Conservation (phyloP, 2,888 invertebrate genomes). For the Drosophila yooni region DNA sequence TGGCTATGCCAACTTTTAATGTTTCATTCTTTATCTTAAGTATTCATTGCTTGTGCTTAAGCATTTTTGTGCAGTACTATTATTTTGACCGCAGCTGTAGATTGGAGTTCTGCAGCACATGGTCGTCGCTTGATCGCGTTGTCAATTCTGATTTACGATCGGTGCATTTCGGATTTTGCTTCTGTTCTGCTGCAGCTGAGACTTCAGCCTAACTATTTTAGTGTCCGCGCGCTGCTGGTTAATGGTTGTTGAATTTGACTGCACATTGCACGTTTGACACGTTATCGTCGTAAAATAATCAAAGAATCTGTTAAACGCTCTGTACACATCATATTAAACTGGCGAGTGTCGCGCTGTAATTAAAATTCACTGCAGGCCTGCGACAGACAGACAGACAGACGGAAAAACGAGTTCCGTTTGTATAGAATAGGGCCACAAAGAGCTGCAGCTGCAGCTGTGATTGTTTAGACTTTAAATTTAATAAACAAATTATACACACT, state of each 20-base stretch:
- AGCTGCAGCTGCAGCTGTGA: slow-evolving; percentile 25
- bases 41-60: neutral
- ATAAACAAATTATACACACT: neutral
- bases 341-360: slow-evolving; percentile 26
- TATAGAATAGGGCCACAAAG: slow-evolving; percentile 16
- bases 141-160: neutral
- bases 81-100: neutral
- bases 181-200: neutral
- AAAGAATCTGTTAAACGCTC: slow-evolving; percentile 69
- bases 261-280: slow-evolving; percentile 52
- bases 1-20: neutral
- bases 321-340: slow-evolving; percentile 58
- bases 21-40: neutral
- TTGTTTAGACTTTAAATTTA: neutral
- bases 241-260: neutral
- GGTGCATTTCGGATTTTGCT: neutral
- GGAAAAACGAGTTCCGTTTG: neutral
- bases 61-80: neutral
- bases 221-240: slow-evolving; percentile 2
- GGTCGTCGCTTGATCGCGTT: slow-evolving; percentile 11
- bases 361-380: slow-evolving; percentile 67
- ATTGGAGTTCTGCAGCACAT: neutral
- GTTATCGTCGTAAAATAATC: slow-evolving; percentile 73
- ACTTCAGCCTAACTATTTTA: slow-evolving; percentile 6
- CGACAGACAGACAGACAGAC: slow-evolving; percentile 8